Base-by-base conservation (phyloP, 1,140 invertebrate genomes). In the Cephus cinctus region DNA sequence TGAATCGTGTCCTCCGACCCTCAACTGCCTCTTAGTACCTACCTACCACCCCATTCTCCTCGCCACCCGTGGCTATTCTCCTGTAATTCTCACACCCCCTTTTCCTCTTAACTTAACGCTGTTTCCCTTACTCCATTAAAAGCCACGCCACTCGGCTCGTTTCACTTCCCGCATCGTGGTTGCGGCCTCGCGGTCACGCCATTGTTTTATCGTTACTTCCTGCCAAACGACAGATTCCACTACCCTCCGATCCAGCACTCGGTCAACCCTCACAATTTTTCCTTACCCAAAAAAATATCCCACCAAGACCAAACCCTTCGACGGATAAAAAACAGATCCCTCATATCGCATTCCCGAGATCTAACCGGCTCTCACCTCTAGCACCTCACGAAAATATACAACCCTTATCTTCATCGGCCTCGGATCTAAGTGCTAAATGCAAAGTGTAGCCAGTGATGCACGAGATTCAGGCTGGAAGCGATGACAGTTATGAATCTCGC, bases 41-140 rank as follows among this genome's bases (percentile, higher is more conserved):
- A n/a, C n/a, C 38, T 14, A 43, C 34, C 20, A 31, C 15, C 47
- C 35, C 43, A 22, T 21, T 42, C 47, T 14, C 34, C 53, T 21
- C 27, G 41, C 18, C 40, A n/a, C 22, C 55, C 58, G 56, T 54
- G 53, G 54, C 66, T 63, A 69, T 69, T 72, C 64, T 57, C 62
- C 59, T 61, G 58, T 67, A 62, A 68, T 66, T 71, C 62, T 60
- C 66, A 63, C 63, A 59, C 64, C 55, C 63, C 61, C 59, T 41
- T 53, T 42, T 59, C 36, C 61, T 64, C 60, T 72, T 49, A 67
- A 68, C 64, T 71, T 71, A 73, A 73, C 66, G 67, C 62, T 67
- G 60, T 65, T 73, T 71, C 62, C 64, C 61, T 71, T 69, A 69
- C 63, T 72, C 70, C 69, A 73, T 76, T 75, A 76, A 74, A 72